A percentile compares a stretch with the other conserved stretches of the same genome.
Evolutionary conservation across 2,113 vertebrate species (phyloP).

Genomic region (Dromaius novaehollandiae): DNA sequence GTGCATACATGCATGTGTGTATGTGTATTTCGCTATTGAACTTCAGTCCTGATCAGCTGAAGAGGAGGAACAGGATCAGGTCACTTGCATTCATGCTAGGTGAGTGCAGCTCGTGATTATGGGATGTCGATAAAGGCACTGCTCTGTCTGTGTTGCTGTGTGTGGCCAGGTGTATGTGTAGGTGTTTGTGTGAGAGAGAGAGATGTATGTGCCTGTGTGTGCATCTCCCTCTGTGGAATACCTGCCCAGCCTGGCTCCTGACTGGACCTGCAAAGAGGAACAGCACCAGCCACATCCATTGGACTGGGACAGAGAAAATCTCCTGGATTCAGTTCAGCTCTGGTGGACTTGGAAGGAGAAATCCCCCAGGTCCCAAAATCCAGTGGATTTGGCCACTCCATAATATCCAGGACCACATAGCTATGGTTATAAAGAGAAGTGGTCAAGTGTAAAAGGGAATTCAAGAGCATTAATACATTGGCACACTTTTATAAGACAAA

Average conservation of each 20-base stretch:
- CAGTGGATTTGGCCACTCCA: background rate
- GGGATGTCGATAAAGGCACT: background rate
- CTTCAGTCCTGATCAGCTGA: background rate
- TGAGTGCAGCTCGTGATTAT: background rate
- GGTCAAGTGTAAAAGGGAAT: background rate
- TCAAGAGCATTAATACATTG: background rate
- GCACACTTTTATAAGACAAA: background rate
- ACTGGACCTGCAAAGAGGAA: too few species aligned
- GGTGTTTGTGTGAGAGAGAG: too few species aligned
- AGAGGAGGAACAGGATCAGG: background rate
- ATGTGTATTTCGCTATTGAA: background rate
- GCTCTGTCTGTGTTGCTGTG: too few species aligned
- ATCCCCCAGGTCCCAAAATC: fast-evolving
- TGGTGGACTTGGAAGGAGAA: background rate
- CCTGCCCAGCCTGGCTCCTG: fast-evolving
- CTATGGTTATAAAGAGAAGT: background rate
- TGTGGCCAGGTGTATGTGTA: background rate
- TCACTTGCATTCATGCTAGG: background rate
- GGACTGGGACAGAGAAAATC: background rate
- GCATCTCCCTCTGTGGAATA: background rate
- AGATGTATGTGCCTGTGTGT: background rate
- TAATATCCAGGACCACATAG: background rate
- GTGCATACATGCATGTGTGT: background rate
- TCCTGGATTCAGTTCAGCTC: background rate
- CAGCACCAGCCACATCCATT: too few species aligned